Conservation (phyloP, 2,797 vertebrate species). For the Crenuchus spilurus region DNA sequence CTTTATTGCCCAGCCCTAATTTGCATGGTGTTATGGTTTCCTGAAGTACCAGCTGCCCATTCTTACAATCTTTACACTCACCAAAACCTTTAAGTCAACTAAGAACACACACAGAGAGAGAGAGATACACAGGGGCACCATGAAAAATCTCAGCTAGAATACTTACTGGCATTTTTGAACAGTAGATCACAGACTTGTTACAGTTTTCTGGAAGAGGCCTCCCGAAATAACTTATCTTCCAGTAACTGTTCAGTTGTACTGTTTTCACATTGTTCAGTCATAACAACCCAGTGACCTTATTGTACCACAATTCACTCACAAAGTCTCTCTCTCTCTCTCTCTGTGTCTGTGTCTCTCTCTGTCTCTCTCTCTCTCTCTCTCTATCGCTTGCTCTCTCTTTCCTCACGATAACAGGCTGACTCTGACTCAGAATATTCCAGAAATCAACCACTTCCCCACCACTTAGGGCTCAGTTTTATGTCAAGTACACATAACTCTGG, state of each 20-base stretch:
- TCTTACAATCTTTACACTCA: no score
- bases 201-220: conserved; percentile 59
- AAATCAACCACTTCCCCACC: not conserved
- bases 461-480: not conserved
- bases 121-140: not conserved
- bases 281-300: conserved; percentile 39
- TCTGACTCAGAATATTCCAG: conserved; percentile 10
- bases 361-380: not conserved
- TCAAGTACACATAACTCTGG: not conserved
- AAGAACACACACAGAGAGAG: not conserved
- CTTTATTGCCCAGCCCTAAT: no score
- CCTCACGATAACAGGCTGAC: not conserved
- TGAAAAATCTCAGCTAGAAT: conserved; percentile 46
- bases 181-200: conserved; percentile 59
- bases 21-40: no score
- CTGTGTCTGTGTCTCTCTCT: not conserved
- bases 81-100: no score
- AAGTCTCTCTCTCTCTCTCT: not conserved
- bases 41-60: no score
- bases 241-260: conserved; percentile 68
- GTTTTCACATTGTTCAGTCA: conserved; percentile 62
- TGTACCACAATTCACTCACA: not conserved
- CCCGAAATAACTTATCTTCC: conserved; percentile 67
- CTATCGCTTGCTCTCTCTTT: not conserved
- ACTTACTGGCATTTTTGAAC: conserved; percentile 49